These are phyloP conservation scores for Drosophila pandora DNA, from an alignment of 1,140 invertebrate species.

Conservation along the genomic window DNA sequence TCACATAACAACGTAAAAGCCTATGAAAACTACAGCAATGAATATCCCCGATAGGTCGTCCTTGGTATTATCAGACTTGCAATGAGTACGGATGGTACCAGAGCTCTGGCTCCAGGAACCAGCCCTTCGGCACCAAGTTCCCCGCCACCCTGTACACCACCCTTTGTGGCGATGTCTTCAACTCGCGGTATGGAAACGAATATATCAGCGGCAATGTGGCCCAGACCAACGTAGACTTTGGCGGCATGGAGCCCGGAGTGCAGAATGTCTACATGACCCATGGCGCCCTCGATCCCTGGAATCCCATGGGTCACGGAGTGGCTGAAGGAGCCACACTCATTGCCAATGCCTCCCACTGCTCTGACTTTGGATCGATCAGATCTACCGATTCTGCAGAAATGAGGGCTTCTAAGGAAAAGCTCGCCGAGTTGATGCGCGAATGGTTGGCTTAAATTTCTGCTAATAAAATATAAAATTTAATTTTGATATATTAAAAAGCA, in stretches of 20 bases:
- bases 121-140: conserved; percentile 88
- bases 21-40: background rate
- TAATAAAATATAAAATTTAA: background rate
- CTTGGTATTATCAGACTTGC: conserved; percentile 93
- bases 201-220: conserved; percentile 84
- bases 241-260: conserved; percentile 85
- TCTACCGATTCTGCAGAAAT: conserved; percentile 85
- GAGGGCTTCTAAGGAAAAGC: conserved; percentile 85
- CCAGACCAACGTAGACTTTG: conserved; percentile 87
- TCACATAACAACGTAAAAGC: background rate
- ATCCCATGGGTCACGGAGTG: conserved; percentile 86
- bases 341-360: conserved; percentile 86
- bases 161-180: conserved; percentile 89
- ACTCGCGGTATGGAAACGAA: conserved; percentile 84
- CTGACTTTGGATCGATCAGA: conserved; percentile 87
- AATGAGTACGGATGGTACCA: conserved; percentile 94
- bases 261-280: conserved; percentile 87
- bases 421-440: conserved; percentile 85
- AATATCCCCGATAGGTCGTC: conserved; percentile 83
- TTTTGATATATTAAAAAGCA: too few species aligned
- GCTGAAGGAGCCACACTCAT: conserved; percentile 85
- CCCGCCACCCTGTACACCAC: conserved; percentile 87
- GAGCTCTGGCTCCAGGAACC: conserved; percentile 86
- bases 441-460: conserved; percentile 84
- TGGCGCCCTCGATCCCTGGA: conserved; percentile 88